Conservation (phyloP, 2,797 vertebrate species). For the Podarcis lilfordi region DNA sequence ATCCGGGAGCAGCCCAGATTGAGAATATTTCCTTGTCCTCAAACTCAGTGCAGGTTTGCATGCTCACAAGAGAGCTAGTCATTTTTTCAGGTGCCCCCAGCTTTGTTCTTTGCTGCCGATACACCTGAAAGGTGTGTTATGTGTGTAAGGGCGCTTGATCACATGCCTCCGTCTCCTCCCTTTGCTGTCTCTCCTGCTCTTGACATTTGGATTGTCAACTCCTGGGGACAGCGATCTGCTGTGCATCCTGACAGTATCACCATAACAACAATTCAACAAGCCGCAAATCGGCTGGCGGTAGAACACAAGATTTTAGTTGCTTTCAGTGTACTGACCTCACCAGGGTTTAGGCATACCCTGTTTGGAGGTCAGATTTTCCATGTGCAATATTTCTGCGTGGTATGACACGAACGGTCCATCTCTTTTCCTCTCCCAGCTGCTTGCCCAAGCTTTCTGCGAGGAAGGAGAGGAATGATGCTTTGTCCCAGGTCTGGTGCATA, state of each 20-base stretch:
- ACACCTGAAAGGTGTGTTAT: neutral
- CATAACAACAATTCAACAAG: neutral
- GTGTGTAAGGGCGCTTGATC: neutral
- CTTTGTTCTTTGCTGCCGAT: too few species aligned
- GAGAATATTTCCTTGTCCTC: too few species aligned
- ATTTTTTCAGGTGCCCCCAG: too few species aligned
- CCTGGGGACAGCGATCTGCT: neutral
- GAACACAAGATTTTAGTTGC: neutral
- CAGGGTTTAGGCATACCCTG: neutral
- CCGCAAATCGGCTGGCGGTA: neutral
- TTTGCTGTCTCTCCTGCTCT: neutral
- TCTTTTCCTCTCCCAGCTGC: slow-evolving; percentile 13
- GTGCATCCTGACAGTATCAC: neutral
- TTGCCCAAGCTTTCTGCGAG: slow-evolving; percentile 16
- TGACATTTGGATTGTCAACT: neutral
- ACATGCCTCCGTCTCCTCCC: neutral
- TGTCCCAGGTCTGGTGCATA: slow-evolving; percentile 66
- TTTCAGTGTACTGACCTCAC: neutral
- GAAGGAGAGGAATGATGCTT: slow-evolving; percentile 48
- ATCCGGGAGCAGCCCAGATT: too few species aligned
- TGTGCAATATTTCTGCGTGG: neutral
- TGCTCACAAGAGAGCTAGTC: too few species aligned
- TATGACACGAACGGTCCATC: neutral
- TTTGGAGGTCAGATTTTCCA: neutral
- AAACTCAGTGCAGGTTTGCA: too few species aligned